Base-by-base conservation (phyloP, 2,113 vertebrate species). In the Salvator merianae region DNA sequence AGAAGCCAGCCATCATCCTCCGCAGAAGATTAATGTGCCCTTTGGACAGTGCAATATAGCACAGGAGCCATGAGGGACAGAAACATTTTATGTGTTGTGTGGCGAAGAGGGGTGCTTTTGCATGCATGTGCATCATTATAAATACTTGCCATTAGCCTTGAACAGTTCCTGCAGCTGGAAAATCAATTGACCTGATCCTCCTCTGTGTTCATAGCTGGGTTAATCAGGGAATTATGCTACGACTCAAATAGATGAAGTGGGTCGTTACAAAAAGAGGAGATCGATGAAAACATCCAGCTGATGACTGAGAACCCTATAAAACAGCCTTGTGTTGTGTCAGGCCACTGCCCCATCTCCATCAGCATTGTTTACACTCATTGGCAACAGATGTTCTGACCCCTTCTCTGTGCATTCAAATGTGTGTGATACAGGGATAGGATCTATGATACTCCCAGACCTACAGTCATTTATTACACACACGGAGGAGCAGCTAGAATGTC, bases 1-100 rank as follows among this genome's bases (percentile, higher is more conserved):
- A 92, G 91, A 88, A 69, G 90, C 77, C 81, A 89, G 59, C 81
- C 79, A 20, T 18, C 24, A 78, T 88, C 90, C 85, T 85, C 90
- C 73, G 79, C 87, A 88, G 80, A 55, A 87, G 53, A 87, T 76
- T 83, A 84, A 81, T 87, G 43, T 72, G 88, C 89, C 77, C 81
- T 86, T 77, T 76, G 82, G 71, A 40, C 74, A 90, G 81, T 32
- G 74, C 28, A 83, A 91, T 20, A 90, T 81, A 86, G 83, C 5
- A 77, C 1, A 53, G n/a, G 88, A 73, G 9, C 74, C 73, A 69
- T 38, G 32, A 66, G 43, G 32, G 22, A 86, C 36, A 68, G 43
- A 65, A 93, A 86, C 65, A 32, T 43, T 69, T 73, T 78, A 38
- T 85, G 43, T 1, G 66, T 83, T 78, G 63, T 0, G 0, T 47